phyloP scores from a whole-genome alignment of 2,113 vertebrate genomes.

The Peucedramus taeniatus region DNA sequence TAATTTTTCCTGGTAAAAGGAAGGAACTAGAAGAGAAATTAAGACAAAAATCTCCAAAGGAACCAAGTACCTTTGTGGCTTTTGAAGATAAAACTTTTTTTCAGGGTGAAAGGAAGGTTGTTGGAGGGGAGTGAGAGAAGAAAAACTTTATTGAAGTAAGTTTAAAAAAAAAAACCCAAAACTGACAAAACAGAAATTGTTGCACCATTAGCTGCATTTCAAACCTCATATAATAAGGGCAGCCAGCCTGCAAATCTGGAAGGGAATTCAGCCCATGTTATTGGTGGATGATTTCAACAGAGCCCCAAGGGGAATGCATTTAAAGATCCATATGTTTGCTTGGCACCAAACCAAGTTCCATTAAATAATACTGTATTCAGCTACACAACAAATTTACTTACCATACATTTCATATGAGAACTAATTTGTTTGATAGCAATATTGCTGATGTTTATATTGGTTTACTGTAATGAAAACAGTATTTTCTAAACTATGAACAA shows the following conservation, averaged over 20 bases:
- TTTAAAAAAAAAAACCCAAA: background rate
- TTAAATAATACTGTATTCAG: conserved; percentile 57
- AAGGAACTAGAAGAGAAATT: background rate
- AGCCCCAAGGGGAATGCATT: conserved; percentile 52
- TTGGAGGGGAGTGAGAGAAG: background rate
- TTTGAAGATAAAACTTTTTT: background rate
- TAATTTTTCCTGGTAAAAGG: background rate
- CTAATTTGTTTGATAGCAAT: conserved; percentile 75
- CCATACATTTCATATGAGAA: conserved; percentile 58
- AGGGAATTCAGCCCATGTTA: conserved; percentile 38
- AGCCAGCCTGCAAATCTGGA: conserved; percentile 34
- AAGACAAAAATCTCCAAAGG: background rate
- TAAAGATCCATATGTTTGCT: conserved; percentile 68
- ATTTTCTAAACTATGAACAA: conserved; percentile 56
- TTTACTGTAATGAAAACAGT: conserved; percentile 69
- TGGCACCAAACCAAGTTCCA: conserved; percentile 66
- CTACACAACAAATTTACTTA: conserved; percentile 70
- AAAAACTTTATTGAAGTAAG: background rate
- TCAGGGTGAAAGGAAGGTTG: background rate
- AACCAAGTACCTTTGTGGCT: background rate
- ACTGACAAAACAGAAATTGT: background rate
- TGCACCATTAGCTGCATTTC: background rate
- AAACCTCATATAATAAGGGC: conserved; percentile 22
- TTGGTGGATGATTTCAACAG: conserved; percentile 57
- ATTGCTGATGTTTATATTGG: conserved; percentile 65